phyloP scores from a whole-genome alignment of 2,113 vertebrate species.

The Pardalotus punctatus region DNA sequence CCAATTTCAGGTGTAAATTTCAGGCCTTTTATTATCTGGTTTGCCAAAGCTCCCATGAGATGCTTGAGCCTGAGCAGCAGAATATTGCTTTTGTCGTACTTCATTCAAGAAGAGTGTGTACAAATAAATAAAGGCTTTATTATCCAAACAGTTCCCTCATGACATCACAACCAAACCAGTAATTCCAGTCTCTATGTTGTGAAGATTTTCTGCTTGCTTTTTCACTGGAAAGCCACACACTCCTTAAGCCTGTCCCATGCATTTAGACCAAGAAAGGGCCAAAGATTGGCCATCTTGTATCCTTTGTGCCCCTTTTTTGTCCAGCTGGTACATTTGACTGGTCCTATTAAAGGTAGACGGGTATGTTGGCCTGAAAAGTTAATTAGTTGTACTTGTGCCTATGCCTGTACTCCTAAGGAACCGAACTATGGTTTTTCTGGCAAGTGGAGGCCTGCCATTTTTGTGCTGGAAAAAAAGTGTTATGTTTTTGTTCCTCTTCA shows the following conservation, averaged over 20 bases:
- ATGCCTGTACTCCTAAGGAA: neutral
- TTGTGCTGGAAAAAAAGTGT: neutral
- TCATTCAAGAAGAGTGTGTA: accelerated
- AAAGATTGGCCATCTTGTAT: neutral
- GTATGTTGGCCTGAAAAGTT: neutral
- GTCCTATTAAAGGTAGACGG: neutral
- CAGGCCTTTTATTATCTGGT: neutral
- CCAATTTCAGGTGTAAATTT: neutral
- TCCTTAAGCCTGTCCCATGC: neutral
- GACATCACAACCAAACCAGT: neutral
- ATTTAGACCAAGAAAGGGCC: neutral
- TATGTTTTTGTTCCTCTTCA: neutral
- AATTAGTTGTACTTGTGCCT: neutral
- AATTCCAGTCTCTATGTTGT: neutral
- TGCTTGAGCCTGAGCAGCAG: neutral
- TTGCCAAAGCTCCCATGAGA: neutral
- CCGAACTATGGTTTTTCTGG: neutral
- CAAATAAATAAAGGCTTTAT: neutral
- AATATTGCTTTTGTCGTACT: neutral
- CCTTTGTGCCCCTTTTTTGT: neutral
- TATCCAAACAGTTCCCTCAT: neutral
- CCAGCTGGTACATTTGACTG: neutral
- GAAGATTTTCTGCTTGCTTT: neutral
- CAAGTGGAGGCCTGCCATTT: neutral
- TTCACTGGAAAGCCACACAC: neutral